Base-by-base conservation (phyloP, 2,113 vertebrate genomes). In the Megaptera novaeangliae region DNA sequence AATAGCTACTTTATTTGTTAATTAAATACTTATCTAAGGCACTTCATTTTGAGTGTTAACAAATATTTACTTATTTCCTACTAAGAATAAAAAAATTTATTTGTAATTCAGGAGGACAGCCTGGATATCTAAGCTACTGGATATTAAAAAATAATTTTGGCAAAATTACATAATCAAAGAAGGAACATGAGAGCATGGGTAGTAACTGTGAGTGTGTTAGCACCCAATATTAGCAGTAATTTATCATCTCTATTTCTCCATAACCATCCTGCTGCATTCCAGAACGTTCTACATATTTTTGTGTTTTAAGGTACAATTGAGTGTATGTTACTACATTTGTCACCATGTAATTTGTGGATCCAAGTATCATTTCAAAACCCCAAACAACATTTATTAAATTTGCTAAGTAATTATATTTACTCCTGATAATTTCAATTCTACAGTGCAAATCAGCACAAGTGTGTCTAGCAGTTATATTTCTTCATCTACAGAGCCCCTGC, bases 381-480 rank as follows among this genome's bases (percentile, higher is more conserved):
- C 20, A 86, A 97, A 88, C 66, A 93, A 3, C 74, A 90, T 95
- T 98, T 97, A 97, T 96, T 98, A 64, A 90, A 95, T 94, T 97
- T 97, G 3, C 44, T 84, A 96, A 88, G 74, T 98, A 97, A 98
- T 98, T 98, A 96, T 72, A 95, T 96, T 98, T 98, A 88, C 14
- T 21, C 29, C 77, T 84, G 91, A 96, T 96, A 68, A 96, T 97
- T 98, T 97, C 44, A 91, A 4, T 95, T 96, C 66, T 97, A 88
- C n/a, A 57, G 63, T 69, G 92, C 15, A 96, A 93, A 95, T 96
- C 8, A 92, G 88, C 81, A 88, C 96, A 98, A 72, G 86, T 98
- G 86, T 94, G 96, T 96, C 39, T 95, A 96, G 20, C n/a, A 91
- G 36, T 82, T 96, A 34, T 77, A 87, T 83, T 96, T 97, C 95